Evolutionary conservation across 2,113 vertebrate genomes (phyloP).

Genomic region (Onychostruthus taczanowskii): DNA sequence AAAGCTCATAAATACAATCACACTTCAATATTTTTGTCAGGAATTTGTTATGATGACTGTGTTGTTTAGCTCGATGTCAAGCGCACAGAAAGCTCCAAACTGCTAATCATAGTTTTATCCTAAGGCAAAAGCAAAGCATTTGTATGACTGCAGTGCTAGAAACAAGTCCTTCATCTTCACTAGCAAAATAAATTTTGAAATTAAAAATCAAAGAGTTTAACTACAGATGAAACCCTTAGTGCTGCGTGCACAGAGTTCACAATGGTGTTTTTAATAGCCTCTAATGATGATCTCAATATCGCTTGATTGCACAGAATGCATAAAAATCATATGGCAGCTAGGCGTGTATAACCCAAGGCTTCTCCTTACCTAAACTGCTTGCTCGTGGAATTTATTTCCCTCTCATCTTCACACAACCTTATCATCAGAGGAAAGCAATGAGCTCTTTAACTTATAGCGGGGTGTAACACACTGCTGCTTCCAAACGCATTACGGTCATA

Average conservation of each 20-base stretch:
- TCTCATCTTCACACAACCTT: neutral
- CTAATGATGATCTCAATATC: constrained; percentile 3
- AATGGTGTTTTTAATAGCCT: constrained; percentile 7
- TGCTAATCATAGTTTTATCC: constrained; percentile 12
- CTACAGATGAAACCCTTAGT: neutral
- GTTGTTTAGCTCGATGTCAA: neutral
- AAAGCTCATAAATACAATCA: neutral
- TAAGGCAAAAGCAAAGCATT: constrained; percentile 16
- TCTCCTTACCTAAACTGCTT: neutral
- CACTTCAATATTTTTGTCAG: constrained; percentile 38
- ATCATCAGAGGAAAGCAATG: neutral
- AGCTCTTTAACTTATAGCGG: neutral
- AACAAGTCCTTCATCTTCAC: constrained; percentile 49
- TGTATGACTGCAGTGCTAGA: neutral
- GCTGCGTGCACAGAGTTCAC: neutral
- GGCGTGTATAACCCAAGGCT: neutral
- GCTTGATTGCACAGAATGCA: constrained; percentile 11
- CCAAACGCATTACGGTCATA: rapidly evolving
- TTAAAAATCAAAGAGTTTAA: constrained; percentile 63
- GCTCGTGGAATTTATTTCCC: neutral
- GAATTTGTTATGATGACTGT: constrained; percentile 24
- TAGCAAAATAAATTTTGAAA: constrained; percentile 42
- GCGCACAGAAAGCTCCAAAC: constrained; percentile 29
- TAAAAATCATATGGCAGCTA: neutral
- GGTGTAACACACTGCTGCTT: neutral